Evolutionary conservation across 2,888 invertebrate species (phyloP).

Genomic region (Lydus trimaculatus): DNA sequence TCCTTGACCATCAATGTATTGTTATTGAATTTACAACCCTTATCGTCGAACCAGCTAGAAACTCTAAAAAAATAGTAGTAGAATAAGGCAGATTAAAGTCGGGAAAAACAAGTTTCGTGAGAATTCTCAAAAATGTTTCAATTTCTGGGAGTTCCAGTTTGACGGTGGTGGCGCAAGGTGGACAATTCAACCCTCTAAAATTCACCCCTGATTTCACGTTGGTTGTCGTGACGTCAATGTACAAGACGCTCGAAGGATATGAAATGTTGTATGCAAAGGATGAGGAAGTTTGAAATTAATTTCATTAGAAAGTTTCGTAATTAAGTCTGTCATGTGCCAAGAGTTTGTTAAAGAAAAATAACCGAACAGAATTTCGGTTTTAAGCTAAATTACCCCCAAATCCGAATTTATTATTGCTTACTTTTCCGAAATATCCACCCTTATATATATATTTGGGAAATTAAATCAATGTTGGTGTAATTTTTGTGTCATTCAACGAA

Average conservation of each 20-base stretch:
- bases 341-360: conserved; percentile 51
- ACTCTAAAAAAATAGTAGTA: neutral
- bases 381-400: conserved; percentile 3
- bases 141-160: neutral
- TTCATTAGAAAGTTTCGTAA: conserved; percentile 58
- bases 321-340: conserved; percentile 58
- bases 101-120: neutral
- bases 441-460: neutral
- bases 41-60: conserved; percentile 26
- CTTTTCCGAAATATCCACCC: neutral
- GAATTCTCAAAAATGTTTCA: neutral
- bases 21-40: neutral
- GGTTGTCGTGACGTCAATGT: conserved; percentile 10
- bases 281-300: conserved; percentile 56
- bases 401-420: neutral
- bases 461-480: neutral
- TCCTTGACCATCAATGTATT: conserved; percentile 39
- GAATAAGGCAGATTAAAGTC: neutral
- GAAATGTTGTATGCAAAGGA: conserved; percentile 51
- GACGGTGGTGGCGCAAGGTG: neutral
- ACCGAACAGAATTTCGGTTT: conserved; percentile 10
- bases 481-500: neutral
- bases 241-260: conserved; percentile 46
- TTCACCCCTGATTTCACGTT: neutral
- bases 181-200: neutral